These are phyloP conservation scores for Phania funesta DNA, from an alignment of 2,888 invertebrate species.

Conservation along the genomic window DNA sequence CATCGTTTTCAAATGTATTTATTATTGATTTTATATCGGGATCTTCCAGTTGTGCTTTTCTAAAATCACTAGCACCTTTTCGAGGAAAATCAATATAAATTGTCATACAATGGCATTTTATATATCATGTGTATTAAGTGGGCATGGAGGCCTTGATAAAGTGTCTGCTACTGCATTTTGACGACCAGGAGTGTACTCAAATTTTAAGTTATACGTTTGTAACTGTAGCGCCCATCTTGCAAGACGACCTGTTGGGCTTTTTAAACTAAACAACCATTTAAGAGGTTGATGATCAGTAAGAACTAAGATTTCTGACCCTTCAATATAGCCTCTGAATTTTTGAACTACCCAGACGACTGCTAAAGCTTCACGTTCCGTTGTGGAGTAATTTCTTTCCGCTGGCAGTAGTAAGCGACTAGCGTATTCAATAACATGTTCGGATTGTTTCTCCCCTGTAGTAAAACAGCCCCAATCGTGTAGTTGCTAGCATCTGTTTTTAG, in stretches of 20 bases:
- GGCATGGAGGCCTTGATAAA: too few relatives aligned
- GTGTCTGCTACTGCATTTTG: slow-evolving; percentile 44
- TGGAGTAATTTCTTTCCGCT: neutral
- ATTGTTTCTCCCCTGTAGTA: neutral
- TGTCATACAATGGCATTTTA: too few relatives aligned
- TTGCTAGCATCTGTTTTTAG: neutral
- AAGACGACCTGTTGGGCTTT: slow-evolving; percentile 78
- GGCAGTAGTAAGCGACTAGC: neutral
- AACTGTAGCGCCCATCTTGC: slow-evolving; percentile 79
- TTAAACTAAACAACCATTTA: slow-evolving; percentile 79
- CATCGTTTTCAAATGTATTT: slow-evolving; percentile 39
- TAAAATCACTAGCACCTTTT: slow-evolving; percentile 57
- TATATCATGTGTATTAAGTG: too few relatives aligned
- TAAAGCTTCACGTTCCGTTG: neutral
- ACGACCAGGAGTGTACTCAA: slow-evolving; percentile 74
- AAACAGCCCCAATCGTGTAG: neutral
- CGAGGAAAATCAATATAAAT: slow-evolving; percentile 63
- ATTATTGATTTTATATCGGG: slow-evolving; percentile 49
- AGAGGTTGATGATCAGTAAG: slow-evolving; percentile 72
- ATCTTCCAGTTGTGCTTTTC: slow-evolving; percentile 69
- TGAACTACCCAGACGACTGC: neutral
- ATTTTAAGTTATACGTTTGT: slow-evolving; percentile 75
- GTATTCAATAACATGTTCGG: neutral
- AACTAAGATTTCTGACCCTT: too few relatives aligned
- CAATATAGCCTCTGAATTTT: too few relatives aligned